Conservation (phyloP, 2,888 invertebrate species). For the Oscheius sp. region DNA sequence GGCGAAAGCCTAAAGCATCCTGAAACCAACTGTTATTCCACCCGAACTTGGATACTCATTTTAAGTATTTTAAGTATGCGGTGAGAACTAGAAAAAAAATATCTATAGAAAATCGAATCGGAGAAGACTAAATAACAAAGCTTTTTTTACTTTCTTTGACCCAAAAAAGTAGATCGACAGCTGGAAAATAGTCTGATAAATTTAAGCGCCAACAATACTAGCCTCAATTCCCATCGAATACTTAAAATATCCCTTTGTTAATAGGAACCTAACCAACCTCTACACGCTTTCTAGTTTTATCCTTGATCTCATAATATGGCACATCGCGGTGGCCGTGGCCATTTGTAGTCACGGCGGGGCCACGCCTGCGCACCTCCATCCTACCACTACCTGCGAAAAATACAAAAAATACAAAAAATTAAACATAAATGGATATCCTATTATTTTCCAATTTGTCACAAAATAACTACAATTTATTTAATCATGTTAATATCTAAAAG, state of each 20-base stretch:
- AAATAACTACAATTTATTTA: no score
- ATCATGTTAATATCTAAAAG: no score
- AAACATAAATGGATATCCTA: no score
- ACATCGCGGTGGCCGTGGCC: not conserved
- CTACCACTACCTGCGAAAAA: not conserved
- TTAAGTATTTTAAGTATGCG: not conserved
- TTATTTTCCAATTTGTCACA: no score
- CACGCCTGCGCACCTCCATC: conserved; percentile 33
- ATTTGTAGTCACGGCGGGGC: not conserved
- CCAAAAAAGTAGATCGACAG: not conserved
- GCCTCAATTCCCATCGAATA: no score
- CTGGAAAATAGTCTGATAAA: no score
- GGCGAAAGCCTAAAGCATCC: conserved; percentile 61
- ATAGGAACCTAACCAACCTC: conserved; percentile 4
- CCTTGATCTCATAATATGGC: conserved; percentile 32
- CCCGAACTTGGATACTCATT: not conserved
- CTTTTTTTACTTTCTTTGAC: not conserved
- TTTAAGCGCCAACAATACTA: no score
- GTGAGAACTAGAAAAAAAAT: not conserved
- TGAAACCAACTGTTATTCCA: conserved; percentile 25
- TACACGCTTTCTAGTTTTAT: conserved; percentile 33
- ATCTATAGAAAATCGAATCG: not conserved
- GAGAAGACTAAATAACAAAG: not conserved
- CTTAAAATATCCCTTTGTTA: not conserved
- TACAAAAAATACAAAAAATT: not conserved